Evolutionary conservation across 37 sponge, comb jelly and placozoan species (phyloP).

Genomic region (Oscarella lobularis): DNA sequence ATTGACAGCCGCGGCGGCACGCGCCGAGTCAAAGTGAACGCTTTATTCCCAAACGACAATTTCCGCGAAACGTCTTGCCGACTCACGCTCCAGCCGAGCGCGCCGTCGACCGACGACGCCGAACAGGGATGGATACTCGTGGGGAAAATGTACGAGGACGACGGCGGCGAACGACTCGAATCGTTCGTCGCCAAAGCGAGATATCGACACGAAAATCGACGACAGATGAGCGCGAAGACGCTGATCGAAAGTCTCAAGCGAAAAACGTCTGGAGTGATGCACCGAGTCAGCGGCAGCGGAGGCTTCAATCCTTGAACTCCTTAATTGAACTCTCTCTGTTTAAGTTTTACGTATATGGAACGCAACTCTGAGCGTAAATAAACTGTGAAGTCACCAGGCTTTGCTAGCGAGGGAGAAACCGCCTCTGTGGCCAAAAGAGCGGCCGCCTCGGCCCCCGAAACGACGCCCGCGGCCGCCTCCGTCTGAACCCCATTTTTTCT

Average conservation of each 20-base stretch:
- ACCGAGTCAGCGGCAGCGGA: no score
- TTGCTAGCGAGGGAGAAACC: not conserved
- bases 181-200: not conserved
- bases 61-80: not conserved
- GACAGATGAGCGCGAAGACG: no score
- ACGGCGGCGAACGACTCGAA: not conserved
- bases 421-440: no score
- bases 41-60: not conserved
- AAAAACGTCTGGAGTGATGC: no score
- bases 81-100: not conserved
- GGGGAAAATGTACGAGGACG: not conserved
- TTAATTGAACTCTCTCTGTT: no score
- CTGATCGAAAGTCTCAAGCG: no score
- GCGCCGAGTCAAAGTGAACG: not conserved
- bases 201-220: no score
- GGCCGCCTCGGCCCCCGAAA: constrained; percentile 2
- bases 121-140: not conserved
- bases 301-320: no score
- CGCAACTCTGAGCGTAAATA: not conserved
- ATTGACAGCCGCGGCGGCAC: not conserved
- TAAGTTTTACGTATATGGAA: no score
- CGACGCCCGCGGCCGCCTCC: constrained; percentile 7
- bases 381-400: not conserved
- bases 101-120: not conserved
- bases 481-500: not conserved